Evolutionary conservation across 2,113 vertebrate species (phyloP), one percentile per base, ranked within the genome.

Genomic region (Fulmarus glacialis): DNA sequence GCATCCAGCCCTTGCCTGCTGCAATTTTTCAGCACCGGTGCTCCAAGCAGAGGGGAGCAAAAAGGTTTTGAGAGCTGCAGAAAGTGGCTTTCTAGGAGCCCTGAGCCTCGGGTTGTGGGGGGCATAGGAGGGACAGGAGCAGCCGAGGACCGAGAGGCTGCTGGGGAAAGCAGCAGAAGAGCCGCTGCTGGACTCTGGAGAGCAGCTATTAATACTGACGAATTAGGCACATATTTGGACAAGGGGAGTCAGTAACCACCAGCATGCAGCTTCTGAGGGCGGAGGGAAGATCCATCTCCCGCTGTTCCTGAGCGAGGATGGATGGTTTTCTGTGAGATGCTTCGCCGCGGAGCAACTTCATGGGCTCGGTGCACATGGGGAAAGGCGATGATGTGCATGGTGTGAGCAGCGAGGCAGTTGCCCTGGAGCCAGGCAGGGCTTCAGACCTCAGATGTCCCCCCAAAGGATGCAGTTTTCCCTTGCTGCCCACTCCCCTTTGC

Each of bases 221-320:
- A 90, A 75, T 92, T 93, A 94, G 82, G 94, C 90, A 94, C 92
- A 88, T 96, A 96, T 96, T 97, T 97, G 94, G 92, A 93, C 78
- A 90, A 91, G 84, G 52, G 91, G 42, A 82, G 30, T 90, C 58
- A 48, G 66, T 82, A 82, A 75, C 88, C 7, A 16, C 73, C 73
- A 79, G 85, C 4, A 4, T 19, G 6, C 0, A 0, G 52, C 78
- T 91, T 75, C 70, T 66, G 34, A 74, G 30, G 56, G 88, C 72
- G 68, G 72, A 67, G 50, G 60, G 3, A 79, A 81, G 42, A 91
- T 68, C 38, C 4, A 0, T 38, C 67, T 89, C 50, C 59, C 13
- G 1, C 70, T 11, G 3, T 87, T 70, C 90, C 63, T 1, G 1
- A 17, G 30, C 0, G 3, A 87, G 64, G 66, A 50, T 40, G 56